These are phyloP conservation scores for Ficedula albicollis DNA, from an alignment of 2,797 vertebrate genomes.

Conservation along the genomic window DNA sequence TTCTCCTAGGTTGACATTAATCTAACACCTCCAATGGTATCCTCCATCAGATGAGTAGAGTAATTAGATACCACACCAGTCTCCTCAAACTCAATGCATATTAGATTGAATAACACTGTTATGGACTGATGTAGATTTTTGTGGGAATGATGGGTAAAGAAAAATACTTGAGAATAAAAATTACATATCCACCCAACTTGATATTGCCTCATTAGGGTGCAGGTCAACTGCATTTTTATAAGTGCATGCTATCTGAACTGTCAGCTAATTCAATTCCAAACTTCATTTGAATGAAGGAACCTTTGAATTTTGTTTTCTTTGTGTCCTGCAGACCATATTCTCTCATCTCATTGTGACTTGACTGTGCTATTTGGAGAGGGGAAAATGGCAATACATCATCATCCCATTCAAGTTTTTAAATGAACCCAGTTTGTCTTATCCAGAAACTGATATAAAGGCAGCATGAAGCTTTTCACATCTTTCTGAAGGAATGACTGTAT, in stretches of 20 bases:
- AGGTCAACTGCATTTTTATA: background rate
- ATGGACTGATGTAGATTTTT: background rate
- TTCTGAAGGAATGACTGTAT: background rate
- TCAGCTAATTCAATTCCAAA: background rate
- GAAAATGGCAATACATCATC: background rate
- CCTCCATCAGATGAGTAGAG: background rate
- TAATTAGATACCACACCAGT: background rate
- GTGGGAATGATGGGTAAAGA: background rate
- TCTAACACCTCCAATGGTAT: background rate
- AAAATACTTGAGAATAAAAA: constrained; percentile 18
- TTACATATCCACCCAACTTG: background rate
- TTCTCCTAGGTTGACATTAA: background rate
- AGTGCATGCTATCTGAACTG: background rate
- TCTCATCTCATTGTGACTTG: background rate
- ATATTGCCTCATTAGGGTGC: background rate
- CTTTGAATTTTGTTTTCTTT: background rate
- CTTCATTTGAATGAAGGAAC: background rate
- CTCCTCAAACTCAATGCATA: background rate
- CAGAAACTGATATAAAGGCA: background rate
- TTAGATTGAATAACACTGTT: background rate
- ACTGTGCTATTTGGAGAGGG: background rate
- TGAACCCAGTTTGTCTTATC: background rate
- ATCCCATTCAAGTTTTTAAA: background rate
- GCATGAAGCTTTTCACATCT: background rate
- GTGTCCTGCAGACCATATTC: background rate